These are phyloP conservation scores for Hyposmocoma kahamanoa DNA, from an alignment of 1,140 invertebrate species.

Conservation along the genomic window DNA sequence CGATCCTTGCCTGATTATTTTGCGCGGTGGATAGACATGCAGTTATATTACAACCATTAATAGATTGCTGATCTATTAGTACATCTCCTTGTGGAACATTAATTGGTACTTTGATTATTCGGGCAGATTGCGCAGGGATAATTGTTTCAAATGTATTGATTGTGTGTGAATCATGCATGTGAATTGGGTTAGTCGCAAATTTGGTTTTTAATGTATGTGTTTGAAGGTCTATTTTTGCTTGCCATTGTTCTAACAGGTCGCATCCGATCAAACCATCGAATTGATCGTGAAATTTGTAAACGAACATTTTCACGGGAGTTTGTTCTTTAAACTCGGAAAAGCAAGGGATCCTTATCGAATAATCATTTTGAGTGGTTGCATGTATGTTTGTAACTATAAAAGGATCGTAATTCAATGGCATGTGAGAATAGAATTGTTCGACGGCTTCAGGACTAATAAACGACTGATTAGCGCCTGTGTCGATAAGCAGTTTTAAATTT, in stretches of 20 bases:
- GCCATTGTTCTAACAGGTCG: background rate
- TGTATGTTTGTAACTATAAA: background rate
- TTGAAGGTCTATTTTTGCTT: background rate
- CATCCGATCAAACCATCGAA: background rate
- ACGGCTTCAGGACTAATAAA: background rate
- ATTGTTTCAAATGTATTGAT: too few relatives aligned
- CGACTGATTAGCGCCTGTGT: background rate
- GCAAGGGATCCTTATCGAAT: background rate
- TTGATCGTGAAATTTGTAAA: background rate
- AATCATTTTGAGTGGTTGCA: background rate
- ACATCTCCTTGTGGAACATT: too few relatives aligned
- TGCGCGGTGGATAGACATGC: too few relatives aligned
- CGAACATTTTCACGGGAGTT: background rate
- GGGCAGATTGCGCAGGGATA: too few relatives aligned
- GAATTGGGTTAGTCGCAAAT: background rate
- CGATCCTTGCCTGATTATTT: too few relatives aligned
- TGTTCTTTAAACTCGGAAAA: background rate
- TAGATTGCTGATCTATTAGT: too few relatives aligned
- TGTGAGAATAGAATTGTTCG: background rate
- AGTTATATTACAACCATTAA: too few relatives aligned
- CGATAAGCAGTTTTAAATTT: background rate
- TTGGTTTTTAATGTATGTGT: background rate
- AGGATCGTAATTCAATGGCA: background rate
- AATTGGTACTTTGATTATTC: too few relatives aligned
- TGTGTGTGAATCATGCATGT: background rate